Conservation (phyloP, 2,888 invertebrate species). For the Automeris io region DNA sequence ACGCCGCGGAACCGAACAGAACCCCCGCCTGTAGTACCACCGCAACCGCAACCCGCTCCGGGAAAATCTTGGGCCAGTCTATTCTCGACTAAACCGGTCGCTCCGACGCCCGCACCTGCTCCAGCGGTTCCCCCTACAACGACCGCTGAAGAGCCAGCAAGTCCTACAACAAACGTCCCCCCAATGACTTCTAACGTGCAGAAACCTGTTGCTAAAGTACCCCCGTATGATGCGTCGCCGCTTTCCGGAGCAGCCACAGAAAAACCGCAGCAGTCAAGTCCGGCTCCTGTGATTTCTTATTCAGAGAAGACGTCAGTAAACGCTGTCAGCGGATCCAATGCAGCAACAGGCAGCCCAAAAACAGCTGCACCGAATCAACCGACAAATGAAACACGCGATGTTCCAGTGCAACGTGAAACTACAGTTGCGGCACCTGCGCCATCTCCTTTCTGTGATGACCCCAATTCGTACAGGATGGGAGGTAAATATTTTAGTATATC, state of each 20-base stretch:
- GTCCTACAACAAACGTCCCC: conserved; percentile 40
- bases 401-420: conserved; percentile 39
- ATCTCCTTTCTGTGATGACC: conserved; percentile 79
- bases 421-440: conserved; percentile 56
- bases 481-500: conserved; percentile 77
- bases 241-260: conserved; percentile 28
- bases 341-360: conserved; percentile 24
- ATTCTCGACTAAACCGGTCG: conserved; percentile 65
- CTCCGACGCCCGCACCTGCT: conserved; percentile 20
- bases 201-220: conserved; percentile 79
- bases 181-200: conserved; percentile 47
- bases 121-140: conserved; percentile 28
- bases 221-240: conserved; percentile 75
- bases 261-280: conserved; percentile 31
- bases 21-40: conserved; percentile 44
- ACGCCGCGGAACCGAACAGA: conserved; percentile 63
- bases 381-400: conserved; percentile 29
- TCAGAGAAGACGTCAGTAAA: conserved; percentile 60
- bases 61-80: conserved; percentile 83
- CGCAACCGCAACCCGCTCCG: conserved; percentile 58
- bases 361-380: conserved; percentile 22
- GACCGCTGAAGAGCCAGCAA: conserved; percentile 46
- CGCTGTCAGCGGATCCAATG: conserved; percentile 35
- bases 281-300: conserved; percentile 38
- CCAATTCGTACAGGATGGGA: conserved; percentile 82